Percentiles rank a stretch among this genome's conserved stretches.
phyloP scores from a whole-genome alignment of 2,888 invertebrate genomes.

The Eilema depressum region DNA sequence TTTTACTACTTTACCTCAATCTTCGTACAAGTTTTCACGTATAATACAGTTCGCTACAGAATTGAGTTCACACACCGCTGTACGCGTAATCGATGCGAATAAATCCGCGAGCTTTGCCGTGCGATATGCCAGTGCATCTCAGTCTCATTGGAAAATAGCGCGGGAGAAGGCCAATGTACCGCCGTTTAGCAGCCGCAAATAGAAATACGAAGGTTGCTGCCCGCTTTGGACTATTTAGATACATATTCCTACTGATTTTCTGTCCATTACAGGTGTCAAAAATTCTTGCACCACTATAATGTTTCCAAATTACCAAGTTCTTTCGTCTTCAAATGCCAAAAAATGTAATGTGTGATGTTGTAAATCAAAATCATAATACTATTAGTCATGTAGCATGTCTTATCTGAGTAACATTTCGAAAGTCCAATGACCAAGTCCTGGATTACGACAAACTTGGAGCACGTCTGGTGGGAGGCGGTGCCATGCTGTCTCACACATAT shows the following conservation, averaged over 20 bases:
- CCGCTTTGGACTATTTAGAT: conserved; percentile 75
- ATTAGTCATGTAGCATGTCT: conserved; percentile 46
- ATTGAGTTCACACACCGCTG: conserved; percentile 46
- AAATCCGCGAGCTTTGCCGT: conserved; percentile 57
- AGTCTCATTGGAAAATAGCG: conserved; percentile 76
- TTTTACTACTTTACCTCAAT: conserved; percentile 43
- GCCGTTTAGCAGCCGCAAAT: conserved; percentile 76
- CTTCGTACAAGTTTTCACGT: conserved; percentile 40
- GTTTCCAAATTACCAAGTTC: conserved; percentile 19
- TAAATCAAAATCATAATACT: conserved; percentile 15
- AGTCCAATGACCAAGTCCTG: conserved; percentile 75
- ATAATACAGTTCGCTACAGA: conserved; percentile 41
- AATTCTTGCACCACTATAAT: conserved; percentile 3
- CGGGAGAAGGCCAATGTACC: conserved; percentile 82
- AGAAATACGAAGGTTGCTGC: conserved; percentile 79
- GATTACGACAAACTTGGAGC: conserved; percentile 75
- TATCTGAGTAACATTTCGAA: conserved; percentile 57
- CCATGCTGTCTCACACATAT: conserved; percentile 85
- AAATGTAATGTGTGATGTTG: conserved; percentile 14
- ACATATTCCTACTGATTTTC: conserved; percentile 62
- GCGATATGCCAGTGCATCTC: conserved; percentile 69
- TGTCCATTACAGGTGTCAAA: conserved; percentile 27
- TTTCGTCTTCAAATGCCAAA: conserved; percentile 22
- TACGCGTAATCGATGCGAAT: conserved; percentile 56
- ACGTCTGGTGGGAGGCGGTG: conserved; percentile 81